Evolutionary conservation across 2,113 vertebrate genomes (phyloP), one percentile per base, ranked within the genome.

Genomic region (Pituophis catenifer): DNA sequence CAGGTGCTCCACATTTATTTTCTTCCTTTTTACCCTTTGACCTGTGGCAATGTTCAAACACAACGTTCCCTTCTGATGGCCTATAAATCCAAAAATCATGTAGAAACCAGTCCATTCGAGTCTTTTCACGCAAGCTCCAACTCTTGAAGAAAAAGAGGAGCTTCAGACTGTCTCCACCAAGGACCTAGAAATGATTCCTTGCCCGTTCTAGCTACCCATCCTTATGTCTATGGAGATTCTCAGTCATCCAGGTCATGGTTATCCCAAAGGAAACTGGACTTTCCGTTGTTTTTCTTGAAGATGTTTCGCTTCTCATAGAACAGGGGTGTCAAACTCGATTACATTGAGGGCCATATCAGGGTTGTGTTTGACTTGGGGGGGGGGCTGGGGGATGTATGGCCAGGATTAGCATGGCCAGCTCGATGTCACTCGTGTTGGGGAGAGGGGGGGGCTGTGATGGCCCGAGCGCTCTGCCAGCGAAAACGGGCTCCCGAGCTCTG

Each of bases 1-100:
- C 98, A 99, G 99, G 99, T 99, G 93, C 75, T 0, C 3, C 75
- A 9, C 2, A 21, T 23, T 8, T 1, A 38, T 33, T 65, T 21
- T 48, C 52, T 29, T 24, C 13, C 53, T 53, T 58, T 52, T 29
- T 29, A 19, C 48, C 1, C 59, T 13, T 24, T 81, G 33, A 44
- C 17, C 17, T 81, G 15, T 44, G 59, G 10, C 2, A 10, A 44
- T 9, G 95, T 88, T 29, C 87, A 86, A 91, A 59, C 0, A 15
- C 1, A 62, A 0, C 33, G 0, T 3, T 53, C 0, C 15, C 4
- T 48, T 19, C 89, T 86, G 52, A 70, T 9, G 0, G 23, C 85
- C 90, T 59, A 58, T 0, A 8, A n/a, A n/a, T 75, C 89, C 44
- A 75, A 54, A 10, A 38, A 91, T 90, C 23, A 62, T 21, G 26